Percentiles rank a stretch among this genome's conserved stretches.
These are phyloP conservation scores for Pelodytes ibericus DNA, from an alignment of 2,797 vertebrate species.

Conservation along the genomic window DNA sequence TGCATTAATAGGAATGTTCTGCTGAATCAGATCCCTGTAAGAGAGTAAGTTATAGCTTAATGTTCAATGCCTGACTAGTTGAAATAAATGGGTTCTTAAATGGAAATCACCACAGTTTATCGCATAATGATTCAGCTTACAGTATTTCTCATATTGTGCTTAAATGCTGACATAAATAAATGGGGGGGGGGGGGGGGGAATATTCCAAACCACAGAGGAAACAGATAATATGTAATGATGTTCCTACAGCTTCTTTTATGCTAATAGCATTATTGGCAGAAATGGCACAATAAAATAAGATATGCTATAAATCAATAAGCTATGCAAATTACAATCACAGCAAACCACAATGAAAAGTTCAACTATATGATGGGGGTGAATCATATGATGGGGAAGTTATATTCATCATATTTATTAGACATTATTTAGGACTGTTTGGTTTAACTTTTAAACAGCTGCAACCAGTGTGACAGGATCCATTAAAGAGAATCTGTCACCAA, in stretches of 20 bases:
- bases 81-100: slow-evolving; percentile 7
- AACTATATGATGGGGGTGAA: background rate
- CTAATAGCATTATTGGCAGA: slow-evolving; percentile 1
- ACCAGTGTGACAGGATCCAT: no score
- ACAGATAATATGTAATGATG: slow-evolving; percentile 7
- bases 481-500: no score
- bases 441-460: no score
- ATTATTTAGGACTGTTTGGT: no score
- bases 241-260: background rate
- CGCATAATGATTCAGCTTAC: background rate
- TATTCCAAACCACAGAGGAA: slow-evolving; percentile 4
- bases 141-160: slow-evolving; percentile 2
- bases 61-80: background rate
- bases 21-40: slow-evolving; percentile 1
- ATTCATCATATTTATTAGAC: background rate
- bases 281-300: background rate
- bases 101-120: slow-evolving; percentile 16
- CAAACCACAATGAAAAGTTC: background rate
- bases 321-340: background rate
- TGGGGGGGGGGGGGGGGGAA: background rate
- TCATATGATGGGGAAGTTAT: background rate
- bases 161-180: slow-evolving; percentile 12
- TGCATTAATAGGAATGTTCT: slow-evolving; percentile 5
- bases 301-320: background rate
- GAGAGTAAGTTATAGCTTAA: slow-evolving; percentile 9